Base-by-base conservation (phyloP, 1,140 invertebrate genomes). In the Dinoponera quadriceps region DNA sequence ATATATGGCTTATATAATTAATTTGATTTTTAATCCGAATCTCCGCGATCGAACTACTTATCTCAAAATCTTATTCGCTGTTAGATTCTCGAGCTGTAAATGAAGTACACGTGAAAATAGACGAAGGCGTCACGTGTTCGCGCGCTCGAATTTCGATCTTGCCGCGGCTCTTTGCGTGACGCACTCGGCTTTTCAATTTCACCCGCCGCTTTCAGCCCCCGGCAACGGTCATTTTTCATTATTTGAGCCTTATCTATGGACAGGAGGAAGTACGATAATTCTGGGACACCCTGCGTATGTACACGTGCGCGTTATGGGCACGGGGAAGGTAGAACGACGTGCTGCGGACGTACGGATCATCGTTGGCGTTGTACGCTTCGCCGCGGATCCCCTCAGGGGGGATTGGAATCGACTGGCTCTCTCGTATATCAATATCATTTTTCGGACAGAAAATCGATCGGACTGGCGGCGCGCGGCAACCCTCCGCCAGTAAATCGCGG, bases 361-460 rank as follows among this genome's bases (percentile, higher is more conserved):
- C 66, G 62, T 78, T 78, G 59, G 66, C 59, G 73, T 86, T 86
- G 82, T 86, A 87, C 55, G 82, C 73, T 54, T 68, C 73, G 54
- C n/a, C 72, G 59, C 81, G 57, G 73, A 71, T 65, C 33, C 66
- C 33, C 48, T 22, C 33, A n/a, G 63, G 33, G 63, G 74, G 81
- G 66, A 84, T 86, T 87, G 82, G 74, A 88, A 87, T 87, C 85
- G 85, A 85, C 83, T 73, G 29, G 72, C 25, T 72, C 55, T 78
- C 86, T 77, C 74, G 84, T 89, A 86, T 86, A 89, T 88, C 88
- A 84, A 82, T 88, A 88, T 89, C 75, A 89, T 88, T 88, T 89
- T 77, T 73, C 69, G 71, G 88, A 89, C 88, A 84, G 84, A 69
- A 89, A 88, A 88, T 89, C 88, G 88, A 89, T 89, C 84, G 38